Evolutionary conservation across 2,113 vertebrate genomes (phyloP), one percentile per base, ranked within the genome.

Genomic region (Hippoglossus stenolepis): DNA sequence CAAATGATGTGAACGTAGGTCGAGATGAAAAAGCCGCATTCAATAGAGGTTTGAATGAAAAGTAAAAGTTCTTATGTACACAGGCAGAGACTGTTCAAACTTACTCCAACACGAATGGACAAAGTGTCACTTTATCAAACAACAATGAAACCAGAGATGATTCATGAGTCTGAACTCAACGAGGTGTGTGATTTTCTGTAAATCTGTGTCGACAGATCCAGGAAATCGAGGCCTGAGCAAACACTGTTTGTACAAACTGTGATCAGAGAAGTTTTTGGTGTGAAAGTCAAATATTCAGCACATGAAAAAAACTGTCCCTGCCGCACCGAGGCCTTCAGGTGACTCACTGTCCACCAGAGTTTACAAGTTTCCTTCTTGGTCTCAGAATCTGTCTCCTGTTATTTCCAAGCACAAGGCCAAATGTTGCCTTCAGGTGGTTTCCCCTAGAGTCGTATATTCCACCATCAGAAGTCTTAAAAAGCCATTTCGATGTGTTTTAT

Each of bases 361-460:
- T 64, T 8, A 9, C 57, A n/a, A 2, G 47, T 77, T 77, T 68
- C 64, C 74, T 53, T 9, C 18, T 65, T 3, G 18, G 61, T 5
- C 59, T 20, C 47, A 35, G 2, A 18, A 49, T 35, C 21, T 66
- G 60, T n/a, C 9, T 54, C 6, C 20, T 54, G 51, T 54, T 76
- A 4, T 84, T 77, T 56, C 53, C 23, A 35, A 31, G 9, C 2
- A 13, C 18, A 4, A n/a, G 53, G 31, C 18, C 65, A 74, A 83
- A 54, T 45, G 53, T 23, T 75, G 67, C 77, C 74, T 75, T 73
- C 24, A 66, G 51, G 24, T 17, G 15, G 7, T 45, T 57, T n/a
- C 38, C 15, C 7, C 13, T 7, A 64, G 74, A 47, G 24, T 59
- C 1, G 2, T 31, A 21, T 18, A 35, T 57, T 66, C 56, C 13